A percentile compares a stretch with the other conserved stretches of the same genome.
These are phyloP conservation scores for Schizotus pectinicornis DNA, from an alignment of 2,888 invertebrate genomes.

Conservation along the genomic window DNA sequence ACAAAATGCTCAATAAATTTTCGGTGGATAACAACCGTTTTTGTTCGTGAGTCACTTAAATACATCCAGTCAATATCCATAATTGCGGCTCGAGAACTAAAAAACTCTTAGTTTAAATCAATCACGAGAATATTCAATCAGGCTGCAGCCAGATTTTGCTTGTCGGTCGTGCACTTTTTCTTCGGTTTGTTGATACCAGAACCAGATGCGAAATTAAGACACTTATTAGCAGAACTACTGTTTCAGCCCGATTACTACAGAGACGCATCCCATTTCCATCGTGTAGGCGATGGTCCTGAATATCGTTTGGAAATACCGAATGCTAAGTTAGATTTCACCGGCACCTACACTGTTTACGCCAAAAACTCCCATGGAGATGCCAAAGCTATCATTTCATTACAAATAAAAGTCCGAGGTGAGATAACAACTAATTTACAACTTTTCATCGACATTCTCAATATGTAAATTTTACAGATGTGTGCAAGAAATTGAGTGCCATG, in stretches of 20 bases:
- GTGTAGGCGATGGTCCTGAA: slow-evolving; percentile 77
- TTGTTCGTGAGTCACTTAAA: too few relatives aligned
- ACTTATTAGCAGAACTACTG: not conserved
- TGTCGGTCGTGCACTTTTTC: too few relatives aligned
- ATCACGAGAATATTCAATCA: too few relatives aligned
- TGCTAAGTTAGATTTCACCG: slow-evolving; percentile 85
- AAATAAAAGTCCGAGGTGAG: slow-evolving; percentile 82
- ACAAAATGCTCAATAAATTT: too few relatives aligned
- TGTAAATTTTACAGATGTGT: slow-evolving; percentile 30
- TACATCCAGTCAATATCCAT: too few relatives aligned
- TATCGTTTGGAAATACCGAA: slow-evolving; percentile 86
- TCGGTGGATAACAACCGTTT: too few relatives aligned
- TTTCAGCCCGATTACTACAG: slow-evolving; percentile 85
- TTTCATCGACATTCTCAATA: not conserved
- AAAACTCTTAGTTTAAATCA: too few relatives aligned
- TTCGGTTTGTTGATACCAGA: too few relatives aligned
- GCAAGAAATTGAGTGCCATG: slow-evolving; percentile 33
- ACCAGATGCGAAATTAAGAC: not conserved
- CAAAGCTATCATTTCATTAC: slow-evolving; percentile 85
- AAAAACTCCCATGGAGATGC: slow-evolving; percentile 83
- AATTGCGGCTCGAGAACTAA: too few relatives aligned
- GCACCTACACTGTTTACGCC: slow-evolving; percentile 85
- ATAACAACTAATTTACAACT: not conserved
- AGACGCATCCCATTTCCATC: slow-evolving; percentile 82
- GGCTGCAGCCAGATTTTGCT: too few relatives aligned